These are phyloP conservation scores for Bambusicola thoracicus DNA, from an alignment of 2,113 vertebrate genomes.

Conservation along the genomic window DNA sequence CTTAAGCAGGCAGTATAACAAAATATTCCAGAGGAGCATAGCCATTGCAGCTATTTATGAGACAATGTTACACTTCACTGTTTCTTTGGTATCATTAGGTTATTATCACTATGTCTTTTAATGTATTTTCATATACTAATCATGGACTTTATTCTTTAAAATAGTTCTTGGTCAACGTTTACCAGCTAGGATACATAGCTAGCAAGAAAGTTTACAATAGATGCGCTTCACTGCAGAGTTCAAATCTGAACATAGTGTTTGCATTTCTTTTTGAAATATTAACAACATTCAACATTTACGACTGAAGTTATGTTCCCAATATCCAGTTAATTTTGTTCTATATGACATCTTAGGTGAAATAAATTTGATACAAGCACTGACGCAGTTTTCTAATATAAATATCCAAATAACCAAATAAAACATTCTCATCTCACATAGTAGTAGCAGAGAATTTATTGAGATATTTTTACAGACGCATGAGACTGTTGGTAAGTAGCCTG, in stretches of 20 bases:
- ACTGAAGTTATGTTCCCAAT: fast-evolving
- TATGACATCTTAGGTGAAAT: background rate
- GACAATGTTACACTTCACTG: background rate
- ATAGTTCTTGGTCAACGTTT: background rate
- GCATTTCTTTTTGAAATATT: background rate
- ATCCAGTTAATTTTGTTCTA: background rate
- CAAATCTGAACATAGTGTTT: background rate
- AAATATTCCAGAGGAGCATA: background rate
- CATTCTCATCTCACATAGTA: background rate
- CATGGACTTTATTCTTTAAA: background rate
- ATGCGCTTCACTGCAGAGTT: background rate
- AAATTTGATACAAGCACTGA: background rate
- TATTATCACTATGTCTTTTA: background rate
- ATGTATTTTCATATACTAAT: background rate
- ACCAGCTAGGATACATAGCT: background rate
- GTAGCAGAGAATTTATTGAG: background rate
- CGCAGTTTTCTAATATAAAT: background rate
- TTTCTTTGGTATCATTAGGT: background rate
- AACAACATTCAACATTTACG: background rate
- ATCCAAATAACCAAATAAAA: background rate
- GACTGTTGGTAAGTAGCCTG: background rate
- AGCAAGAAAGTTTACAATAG: background rate
- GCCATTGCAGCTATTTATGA: background rate
- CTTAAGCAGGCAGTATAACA: background rate
- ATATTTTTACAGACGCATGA: background rate